A percentile compares a stretch with the other conserved stretches of the same genome.
Conservation (phyloP, 2,113 vertebrate species). For the Rousettus leschenaultii region DNA sequence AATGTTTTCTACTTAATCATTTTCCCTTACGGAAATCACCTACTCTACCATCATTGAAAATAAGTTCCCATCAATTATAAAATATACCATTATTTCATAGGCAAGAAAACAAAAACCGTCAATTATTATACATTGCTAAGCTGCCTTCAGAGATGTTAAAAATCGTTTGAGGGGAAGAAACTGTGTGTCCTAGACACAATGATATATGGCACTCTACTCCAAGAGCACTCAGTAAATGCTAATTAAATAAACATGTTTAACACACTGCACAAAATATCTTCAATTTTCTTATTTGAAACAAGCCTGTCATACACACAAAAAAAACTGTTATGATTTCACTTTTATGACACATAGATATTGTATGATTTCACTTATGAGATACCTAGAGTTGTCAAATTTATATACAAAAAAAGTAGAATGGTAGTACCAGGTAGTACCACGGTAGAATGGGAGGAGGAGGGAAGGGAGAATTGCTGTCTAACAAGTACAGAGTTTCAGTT, state of each 20-base stretch:
- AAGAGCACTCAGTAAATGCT: not conserved
- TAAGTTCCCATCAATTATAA: not conserved
- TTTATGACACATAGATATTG: not conserved
- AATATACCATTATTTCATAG: not conserved
- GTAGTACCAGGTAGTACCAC: too few relatives aligned
- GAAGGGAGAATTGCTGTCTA: not conserved
- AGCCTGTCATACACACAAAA: not conserved
- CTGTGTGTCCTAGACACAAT: not conserved
- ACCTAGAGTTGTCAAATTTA: not conserved
- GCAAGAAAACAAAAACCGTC: not conserved
- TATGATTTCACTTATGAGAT: not conserved
- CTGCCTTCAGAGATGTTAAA: not conserved
- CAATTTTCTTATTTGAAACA: not conserved
- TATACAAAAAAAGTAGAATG: not conserved
- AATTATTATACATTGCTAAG: not conserved
- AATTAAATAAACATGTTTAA: not conserved
- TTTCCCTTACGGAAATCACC: constrained; percentile 45
- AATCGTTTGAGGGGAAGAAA: not conserved
- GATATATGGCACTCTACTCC: not conserved
- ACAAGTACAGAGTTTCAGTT: not conserved
- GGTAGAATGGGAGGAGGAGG: not conserved
- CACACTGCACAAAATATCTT: not conserved
- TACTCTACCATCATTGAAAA: not conserved
- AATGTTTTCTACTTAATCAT: constrained; percentile 45
- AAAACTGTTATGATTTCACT: not conserved